Percentiles rank a stretch among this genome's conserved stretches.
Conservation (phyloP, 2,113 vertebrate genomes). For the Poeciliopsis prolifica region DNA sequence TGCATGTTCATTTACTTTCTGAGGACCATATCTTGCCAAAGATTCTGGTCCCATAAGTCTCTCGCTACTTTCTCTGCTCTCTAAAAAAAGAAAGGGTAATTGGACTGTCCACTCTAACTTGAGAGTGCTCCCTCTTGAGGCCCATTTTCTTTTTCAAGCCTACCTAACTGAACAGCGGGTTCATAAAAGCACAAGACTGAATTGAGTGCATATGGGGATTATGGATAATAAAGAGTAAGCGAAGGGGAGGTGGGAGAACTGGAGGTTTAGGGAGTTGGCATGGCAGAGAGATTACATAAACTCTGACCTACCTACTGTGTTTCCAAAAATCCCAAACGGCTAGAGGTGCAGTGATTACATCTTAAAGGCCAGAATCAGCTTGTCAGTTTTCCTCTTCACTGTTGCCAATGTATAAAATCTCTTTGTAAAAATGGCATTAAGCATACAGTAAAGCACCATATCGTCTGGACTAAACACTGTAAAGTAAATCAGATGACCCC, state of each 20-base stretch:
- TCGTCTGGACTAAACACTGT: constrained; percentile 43
- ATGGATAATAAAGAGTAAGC: constrained; percentile 64
- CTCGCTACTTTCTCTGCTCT: constrained; percentile 26
- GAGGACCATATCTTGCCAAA: constrained; percentile 31
- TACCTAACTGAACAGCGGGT: constrained; percentile 32
- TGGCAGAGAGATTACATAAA: constrained; percentile 45
- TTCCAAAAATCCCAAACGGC: constrained; percentile 38
- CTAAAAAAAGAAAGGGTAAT: constrained; percentile 65
- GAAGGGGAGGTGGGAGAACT: constrained; percentile 37
- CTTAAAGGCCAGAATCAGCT: constrained; percentile 16
- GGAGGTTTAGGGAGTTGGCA: constrained; percentile 17
- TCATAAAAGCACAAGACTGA: constrained; percentile 55
- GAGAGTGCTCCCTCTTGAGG: constrained; percentile 53
- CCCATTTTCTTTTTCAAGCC: constrained; percentile 48
- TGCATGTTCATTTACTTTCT: constrained; percentile 38
- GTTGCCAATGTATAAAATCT: constrained; percentile 27
- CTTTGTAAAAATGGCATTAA: constrained; percentile 27
- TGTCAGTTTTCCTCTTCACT: neutral
- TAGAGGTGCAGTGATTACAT: constrained; percentile 30
- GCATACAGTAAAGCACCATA: constrained; percentile 16
- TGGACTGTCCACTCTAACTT: constrained; percentile 62
- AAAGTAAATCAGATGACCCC: constrained; percentile 21
- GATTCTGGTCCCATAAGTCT: constrained; percentile 50
- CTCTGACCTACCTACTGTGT: constrained; percentile 22
- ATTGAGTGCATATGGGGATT: constrained; percentile 64